A percentile compares a stretch with the other conserved stretches of the same genome.
These are phyloP conservation scores for Pyrrhosoma nymphula DNA, from an alignment of 2,888 invertebrate genomes.

Conservation along the genomic window DNA sequence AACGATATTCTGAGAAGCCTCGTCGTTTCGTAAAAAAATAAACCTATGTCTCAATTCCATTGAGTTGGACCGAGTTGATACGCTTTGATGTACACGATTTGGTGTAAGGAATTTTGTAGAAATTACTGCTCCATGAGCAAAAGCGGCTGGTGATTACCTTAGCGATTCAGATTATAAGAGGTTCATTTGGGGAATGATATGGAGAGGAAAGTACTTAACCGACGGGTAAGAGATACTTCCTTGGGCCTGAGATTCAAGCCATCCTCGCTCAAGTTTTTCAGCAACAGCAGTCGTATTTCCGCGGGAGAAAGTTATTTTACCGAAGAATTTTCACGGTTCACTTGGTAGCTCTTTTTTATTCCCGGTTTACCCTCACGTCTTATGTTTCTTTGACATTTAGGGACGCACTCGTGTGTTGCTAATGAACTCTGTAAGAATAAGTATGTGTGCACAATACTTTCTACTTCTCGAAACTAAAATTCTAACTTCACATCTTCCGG, in stretches of 20 bases:
- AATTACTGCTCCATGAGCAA: too few relatives aligned
- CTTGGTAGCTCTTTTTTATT: not conserved
- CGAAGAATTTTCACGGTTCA: constrained; percentile 27
- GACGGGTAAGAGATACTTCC: not conserved
- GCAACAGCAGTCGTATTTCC: not conserved
- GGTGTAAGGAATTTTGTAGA: too few relatives aligned
- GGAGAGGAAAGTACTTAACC: not conserved
- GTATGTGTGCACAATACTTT: not conserved
- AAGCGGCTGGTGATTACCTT: too few relatives aligned
- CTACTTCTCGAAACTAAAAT: not conserved
- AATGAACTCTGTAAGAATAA: too few relatives aligned
- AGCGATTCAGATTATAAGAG: too few relatives aligned
- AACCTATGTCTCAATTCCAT: too few relatives aligned
- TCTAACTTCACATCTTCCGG: not conserved
- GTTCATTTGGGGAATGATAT: not conserved
- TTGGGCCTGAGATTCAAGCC: not conserved
- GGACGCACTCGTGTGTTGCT: constrained; percentile 16
- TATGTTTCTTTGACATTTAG: constrained; percentile 10
- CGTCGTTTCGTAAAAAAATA: too few relatives aligned
- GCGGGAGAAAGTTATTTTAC: constrained; percentile 31
- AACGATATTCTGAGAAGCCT: too few relatives aligned
- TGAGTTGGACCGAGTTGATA: too few relatives aligned
- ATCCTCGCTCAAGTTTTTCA: not conserved
- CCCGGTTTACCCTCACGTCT: not conserved
- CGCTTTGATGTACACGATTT: too few relatives aligned